Evolutionary conservation across 2,113 vertebrate species (phyloP).

Genomic region (Rhynchomys soricoides): DNA sequence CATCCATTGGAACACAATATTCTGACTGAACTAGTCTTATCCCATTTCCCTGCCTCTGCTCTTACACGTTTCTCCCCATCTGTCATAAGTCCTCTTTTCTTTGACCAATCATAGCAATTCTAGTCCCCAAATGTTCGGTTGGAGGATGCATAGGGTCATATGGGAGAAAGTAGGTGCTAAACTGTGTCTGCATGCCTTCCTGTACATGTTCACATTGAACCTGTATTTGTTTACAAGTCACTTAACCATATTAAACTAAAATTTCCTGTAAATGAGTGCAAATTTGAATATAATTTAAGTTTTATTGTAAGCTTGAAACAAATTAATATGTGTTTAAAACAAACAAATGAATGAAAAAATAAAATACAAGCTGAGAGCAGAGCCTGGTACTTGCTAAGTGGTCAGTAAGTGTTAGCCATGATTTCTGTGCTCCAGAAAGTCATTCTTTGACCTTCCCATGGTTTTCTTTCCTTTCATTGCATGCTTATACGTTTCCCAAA

Average conservation of each 20-base stretch:
- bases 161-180: not conserved
- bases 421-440: not conserved
- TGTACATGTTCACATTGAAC: not conserved
- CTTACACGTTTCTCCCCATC: not conserved
- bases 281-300: conserved; percentile 2
- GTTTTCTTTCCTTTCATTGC: not conserved
- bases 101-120: not conserved
- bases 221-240: not conserved
- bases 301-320: not conserved
- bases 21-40: not conserved
- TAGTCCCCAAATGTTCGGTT: not conserved
- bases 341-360: too few species aligned
- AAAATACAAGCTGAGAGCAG: not conserved
- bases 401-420: not conserved
- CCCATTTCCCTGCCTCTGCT: not conserved
- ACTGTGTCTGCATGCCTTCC: not conserved
- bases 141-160: not conserved
- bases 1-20: not conserved
- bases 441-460: not conserved
- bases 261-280: not conserved
- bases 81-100: not conserved
- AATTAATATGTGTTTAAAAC: not conserved
- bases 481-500: not conserved
- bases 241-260: not conserved
- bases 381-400: not conserved